Evolutionary conservation across 1,140 invertebrate genomes (phyloP), one percentile per base, ranked within the genome.

Genomic region (Drosophila ficusphila): DNA sequence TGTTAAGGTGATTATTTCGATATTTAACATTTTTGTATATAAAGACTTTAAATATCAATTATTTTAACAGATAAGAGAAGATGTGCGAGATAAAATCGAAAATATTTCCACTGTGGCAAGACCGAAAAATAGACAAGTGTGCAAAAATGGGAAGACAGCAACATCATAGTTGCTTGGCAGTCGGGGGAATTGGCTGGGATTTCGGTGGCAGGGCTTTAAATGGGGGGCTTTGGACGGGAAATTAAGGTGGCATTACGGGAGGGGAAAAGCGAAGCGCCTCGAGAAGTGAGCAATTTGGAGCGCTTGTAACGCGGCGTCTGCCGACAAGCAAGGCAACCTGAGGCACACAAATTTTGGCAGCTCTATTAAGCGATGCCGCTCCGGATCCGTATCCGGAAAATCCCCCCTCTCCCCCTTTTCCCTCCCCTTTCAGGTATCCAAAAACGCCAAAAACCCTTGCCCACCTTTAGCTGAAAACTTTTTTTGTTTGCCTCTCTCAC

Each of bases 321-420:
- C 58, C 57, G 68, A 71, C 64, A 69, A 72, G 65, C 77, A 46
- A 67, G 54, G 57, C 72, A 85, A 85, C 78, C 78, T 82, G 77
- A 73, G 73, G 67, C 71, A 44, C 51, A 79, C 60, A 44, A 65
- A 70, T 86, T 88, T 82, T 88, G 77, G 82, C 79, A 88, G 82
- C 82, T 86, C 82, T 88, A 86, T 86, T 86, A 86, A 86, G 60
- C 64, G 77, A 51, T 76, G 76, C 76, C 72, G 58, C 33, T 54
- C 34, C 51, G 72, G 38, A 61, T 58, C 23, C 53, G 31, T 49
- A 70, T 70, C 65, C 52, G 49, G 46, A 52, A 41, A 51, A 38
- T 36, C 33, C 52, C 70, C 38, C 33, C 39, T 27, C 9, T 5
- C 36, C 27, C 47, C 3, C 19, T 5, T 23, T 23, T 23, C 7